Conservation (phyloP, 1,140 invertebrate species). For the Neuroterus valhalla region DNA sequence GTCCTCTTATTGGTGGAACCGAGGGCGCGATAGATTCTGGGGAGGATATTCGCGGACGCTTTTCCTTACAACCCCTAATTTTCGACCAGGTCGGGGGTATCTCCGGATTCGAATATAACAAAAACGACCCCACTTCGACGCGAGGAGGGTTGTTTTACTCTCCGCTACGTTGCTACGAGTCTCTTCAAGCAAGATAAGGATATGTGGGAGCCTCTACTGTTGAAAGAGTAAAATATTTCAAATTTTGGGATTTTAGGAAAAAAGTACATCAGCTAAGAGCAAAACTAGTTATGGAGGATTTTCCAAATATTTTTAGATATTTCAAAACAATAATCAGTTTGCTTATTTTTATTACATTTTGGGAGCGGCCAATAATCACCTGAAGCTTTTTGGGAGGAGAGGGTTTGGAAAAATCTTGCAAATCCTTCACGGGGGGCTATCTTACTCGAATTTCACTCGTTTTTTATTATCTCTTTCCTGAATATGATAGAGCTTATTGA, state of each 20-base stretch:
- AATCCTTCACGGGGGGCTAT: too few species aligned
- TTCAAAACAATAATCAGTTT: too few species aligned
- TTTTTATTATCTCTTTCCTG: too few species aligned
- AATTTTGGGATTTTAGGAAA: not conserved
- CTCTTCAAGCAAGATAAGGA: not conserved
- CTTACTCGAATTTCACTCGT: too few species aligned
- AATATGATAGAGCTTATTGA: too few species aligned
- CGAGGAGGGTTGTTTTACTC: conserved; percentile 1
- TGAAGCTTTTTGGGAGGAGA: too few species aligned
- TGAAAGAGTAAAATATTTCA: not conserved
- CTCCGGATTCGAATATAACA: conserved; percentile 28
- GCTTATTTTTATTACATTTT: too few species aligned
- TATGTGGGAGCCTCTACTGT: not conserved
- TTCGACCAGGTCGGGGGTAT: conserved; percentile 34
- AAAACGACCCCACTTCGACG: conserved; percentile 13
- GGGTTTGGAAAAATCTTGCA: too few species aligned
- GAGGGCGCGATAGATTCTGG: not conserved
- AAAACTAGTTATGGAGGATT: too few species aligned
- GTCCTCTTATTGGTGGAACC: not conserved
- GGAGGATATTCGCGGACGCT: not conserved
- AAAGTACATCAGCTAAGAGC: too few species aligned
- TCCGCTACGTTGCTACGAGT: not conserved
- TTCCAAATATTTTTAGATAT: too few species aligned
- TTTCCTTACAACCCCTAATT: conserved; percentile 38
- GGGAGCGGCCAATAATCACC: too few species aligned